Evolutionary conservation across 2,888 invertebrate species (phyloP).

Genomic region (Frankliniella fusca): DNA sequence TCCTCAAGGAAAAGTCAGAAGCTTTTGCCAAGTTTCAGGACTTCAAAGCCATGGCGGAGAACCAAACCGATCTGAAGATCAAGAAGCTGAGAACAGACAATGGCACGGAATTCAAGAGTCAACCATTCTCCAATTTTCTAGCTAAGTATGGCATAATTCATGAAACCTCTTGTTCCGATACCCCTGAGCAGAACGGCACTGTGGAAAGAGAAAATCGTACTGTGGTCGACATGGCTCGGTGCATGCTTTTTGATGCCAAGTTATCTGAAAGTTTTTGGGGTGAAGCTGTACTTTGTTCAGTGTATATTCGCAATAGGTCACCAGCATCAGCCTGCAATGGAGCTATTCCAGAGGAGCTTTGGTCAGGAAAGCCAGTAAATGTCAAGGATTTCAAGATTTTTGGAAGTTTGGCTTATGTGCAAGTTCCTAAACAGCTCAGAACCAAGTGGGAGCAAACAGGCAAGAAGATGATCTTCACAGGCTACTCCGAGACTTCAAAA

Average conservation of each 20-base stretch:
- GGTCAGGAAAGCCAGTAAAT: neutral
- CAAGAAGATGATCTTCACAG: neutral
- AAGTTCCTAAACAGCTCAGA: neutral
- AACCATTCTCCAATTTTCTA: neutral
- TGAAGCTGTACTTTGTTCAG: neutral
- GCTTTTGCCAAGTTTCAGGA: neutral
- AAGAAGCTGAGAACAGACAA: neutral
- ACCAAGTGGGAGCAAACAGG: neutral
- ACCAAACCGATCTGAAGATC: neutral
- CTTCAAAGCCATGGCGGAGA: neutral
- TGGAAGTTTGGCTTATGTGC: neutral
- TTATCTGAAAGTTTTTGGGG: neutral
- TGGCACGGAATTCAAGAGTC: neutral
- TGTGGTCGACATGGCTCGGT: neutral
- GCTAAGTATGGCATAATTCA: neutral
- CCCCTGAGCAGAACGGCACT: neutral
- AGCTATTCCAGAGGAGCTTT: neutral
- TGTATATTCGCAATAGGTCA: neutral
- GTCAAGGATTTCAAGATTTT: neutral
- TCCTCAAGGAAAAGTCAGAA: neutral
- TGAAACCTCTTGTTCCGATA: neutral
- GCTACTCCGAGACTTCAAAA: constrained; percentile 12
- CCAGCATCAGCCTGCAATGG: neutral
- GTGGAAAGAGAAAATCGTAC: neutral
- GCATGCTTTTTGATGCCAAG: neutral